phyloP scores from a whole-genome alignment of 2,113 vertebrate species.

The Myrmecobius fasciatus region DNA sequence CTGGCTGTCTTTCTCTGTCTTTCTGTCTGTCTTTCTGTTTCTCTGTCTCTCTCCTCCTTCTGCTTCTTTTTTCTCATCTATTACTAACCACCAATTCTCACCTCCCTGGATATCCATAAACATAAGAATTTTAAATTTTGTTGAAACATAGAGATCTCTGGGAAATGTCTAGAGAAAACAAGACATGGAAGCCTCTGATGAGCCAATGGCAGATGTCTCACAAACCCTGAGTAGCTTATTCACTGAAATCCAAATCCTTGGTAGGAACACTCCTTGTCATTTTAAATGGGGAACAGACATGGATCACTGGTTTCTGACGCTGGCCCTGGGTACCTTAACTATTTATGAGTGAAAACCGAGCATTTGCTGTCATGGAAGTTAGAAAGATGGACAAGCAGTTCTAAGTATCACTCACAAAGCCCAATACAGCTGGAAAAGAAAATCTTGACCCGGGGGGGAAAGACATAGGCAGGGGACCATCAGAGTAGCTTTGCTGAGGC shows the following conservation, averaged over 20 bases:
- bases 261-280: constrained; percentile 54
- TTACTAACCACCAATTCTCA: not conserved
- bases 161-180: not conserved
- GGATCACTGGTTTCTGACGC: constrained; percentile 42
- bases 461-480: not conserved
- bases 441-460: not conserved
- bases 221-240: constrained; percentile 17
- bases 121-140: not conserved
- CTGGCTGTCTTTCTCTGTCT: too few species aligned
- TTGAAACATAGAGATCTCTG: not conserved
- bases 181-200: not conserved
- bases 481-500: constrained; percentile 63
- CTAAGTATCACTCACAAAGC: constrained; percentile 43
- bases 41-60: not conserved
- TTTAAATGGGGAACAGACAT: constrained; percentile 55
- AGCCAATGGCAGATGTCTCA: constrained; percentile 10
- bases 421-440: not conserved
- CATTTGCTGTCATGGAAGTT: constrained; percentile 6
- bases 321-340: not conserved
- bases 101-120: not conserved
- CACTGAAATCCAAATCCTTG: constrained; percentile 1
- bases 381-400: constrained; percentile 63
- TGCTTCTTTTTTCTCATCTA: not conserved
- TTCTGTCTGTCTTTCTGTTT: too few species aligned
- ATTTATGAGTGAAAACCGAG: constrained; percentile 61